Evolutionary conservation across 2,113 vertebrate species (phyloP), one percentile per base, ranked within the genome.

Genomic region (Tragelaphus imberbis): DNA sequence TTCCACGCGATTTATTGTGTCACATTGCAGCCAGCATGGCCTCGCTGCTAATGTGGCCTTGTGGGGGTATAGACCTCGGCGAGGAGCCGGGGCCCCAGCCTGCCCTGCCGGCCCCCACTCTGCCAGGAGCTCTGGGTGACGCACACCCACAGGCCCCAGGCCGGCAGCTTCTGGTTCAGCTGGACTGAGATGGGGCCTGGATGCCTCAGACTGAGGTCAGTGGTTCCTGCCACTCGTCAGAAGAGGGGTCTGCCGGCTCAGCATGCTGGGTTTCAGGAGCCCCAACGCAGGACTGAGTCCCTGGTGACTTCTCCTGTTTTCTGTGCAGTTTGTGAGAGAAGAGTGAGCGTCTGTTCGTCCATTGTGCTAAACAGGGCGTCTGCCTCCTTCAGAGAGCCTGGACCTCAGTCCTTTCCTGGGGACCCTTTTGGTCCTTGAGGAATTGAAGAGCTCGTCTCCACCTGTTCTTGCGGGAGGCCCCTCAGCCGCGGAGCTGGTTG

Each of bases 81-180:
- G 0, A 44, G 9, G 6, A 1, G 36, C 55, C 36, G 1, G 15
- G 9, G 23, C 16, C 17, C 13, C 47, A 30, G 9, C 27, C 56
- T 13, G 2, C 6, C 14, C 53, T 51, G 28, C 11, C 0, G 12
- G 40, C 11, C 65, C 6, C 11, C 12, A 0, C n/a, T 13, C 36
- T 9, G 15, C 49, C 53, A 13, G 19, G 25, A 4, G 21, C 55
- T 92, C 8, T 40, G 58, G 6, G 8, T 27, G 19, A 55, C 1
- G 16, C 11, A 36, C 36, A 21, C 19, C 51, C 47, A n/a, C 14
- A 36, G 1, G 3, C 53, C 75, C 25, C 28, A 0, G 1, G 55
- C 68, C 27, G 17, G 6, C 28, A 30, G 55, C 3, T 5, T 12
- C 36, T 12, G 16, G 5, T 3, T 47, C 23, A 1, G 19, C 9